phyloP scores from a whole-genome alignment of 2,888 invertebrate species.

The Eustalomyia histrio region DNA sequence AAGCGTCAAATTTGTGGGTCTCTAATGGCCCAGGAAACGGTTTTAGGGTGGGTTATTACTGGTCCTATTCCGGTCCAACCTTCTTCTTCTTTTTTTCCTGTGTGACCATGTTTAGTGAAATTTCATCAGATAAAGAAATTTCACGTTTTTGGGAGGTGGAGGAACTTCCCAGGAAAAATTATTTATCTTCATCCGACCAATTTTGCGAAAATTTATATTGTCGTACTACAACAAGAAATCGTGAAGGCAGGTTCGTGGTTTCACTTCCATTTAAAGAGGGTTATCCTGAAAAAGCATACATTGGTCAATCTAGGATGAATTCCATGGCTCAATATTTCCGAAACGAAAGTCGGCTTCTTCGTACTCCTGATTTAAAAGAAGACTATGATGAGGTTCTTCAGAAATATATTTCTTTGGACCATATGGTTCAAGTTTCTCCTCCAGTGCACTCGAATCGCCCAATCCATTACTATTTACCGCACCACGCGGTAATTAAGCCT shows the following conservation, averaged over 20 bases:
- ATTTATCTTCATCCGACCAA: no score
- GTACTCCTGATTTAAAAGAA: neutral
- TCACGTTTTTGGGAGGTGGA: no score
- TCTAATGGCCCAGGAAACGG: conserved; percentile 31
- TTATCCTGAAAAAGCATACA: neutral
- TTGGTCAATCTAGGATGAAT: neutral
- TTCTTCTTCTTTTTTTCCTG: neutral
- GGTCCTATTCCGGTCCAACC: neutral
- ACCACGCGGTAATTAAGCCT: no score
- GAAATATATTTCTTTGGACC: conserved; percentile 3
- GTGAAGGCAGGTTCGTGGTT: no score
- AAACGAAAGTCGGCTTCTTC: conserved; percentile 6
- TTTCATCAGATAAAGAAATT: conserved; percentile 36
- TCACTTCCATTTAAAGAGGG: no score
- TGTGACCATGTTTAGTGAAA: conserved; percentile 3
- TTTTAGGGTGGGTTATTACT: conserved; percentile 36
- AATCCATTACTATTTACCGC: no score
- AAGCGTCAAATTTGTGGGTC: neutral
- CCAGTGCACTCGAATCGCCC: conserved; percentile 53
- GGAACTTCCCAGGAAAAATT: no score
- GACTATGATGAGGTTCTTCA: conserved; percentile 11
- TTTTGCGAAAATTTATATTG: no score
- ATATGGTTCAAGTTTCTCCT: conserved; percentile 23
- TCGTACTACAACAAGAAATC: no score
- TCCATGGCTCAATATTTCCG: conserved; percentile 8